Evolutionary conservation across 2,797 vertebrate species (phyloP).

Genomic region (Mionectes olivaceus): DNA sequence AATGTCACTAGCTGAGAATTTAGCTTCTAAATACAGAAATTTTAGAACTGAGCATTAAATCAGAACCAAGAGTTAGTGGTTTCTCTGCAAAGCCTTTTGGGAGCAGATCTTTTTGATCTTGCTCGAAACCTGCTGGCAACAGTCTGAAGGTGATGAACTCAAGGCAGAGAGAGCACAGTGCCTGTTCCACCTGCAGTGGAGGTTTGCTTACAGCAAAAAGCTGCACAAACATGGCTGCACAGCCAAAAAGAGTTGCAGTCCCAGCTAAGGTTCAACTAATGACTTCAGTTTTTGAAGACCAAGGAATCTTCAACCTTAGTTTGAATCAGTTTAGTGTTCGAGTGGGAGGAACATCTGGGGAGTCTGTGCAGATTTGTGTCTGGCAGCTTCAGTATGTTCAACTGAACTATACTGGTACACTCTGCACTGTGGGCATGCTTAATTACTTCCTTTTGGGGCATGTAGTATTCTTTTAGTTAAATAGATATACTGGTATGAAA

Average conservation of each 20-base stretch:
- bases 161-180: not conserved
- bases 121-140: not conserved
- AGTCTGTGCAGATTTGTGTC: not conserved
- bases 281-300: not conserved
- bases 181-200: not conserved
- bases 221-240: not conserved
- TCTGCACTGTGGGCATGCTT: not conserved
- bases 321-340: not conserved
- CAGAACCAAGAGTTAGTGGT: not conserved
- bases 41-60: not conserved
- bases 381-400: not conserved
- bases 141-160: not conserved
- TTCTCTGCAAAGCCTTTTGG: not conserved
- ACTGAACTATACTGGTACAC: not conserved
- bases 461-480: not conserved
- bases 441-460: not conserved
- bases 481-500: not conserved
- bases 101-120: not conserved
- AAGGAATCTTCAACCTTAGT: not conserved
- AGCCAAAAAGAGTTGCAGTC: not conserved
- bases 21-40: not conserved
- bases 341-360: not conserved
- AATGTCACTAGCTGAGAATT: not conserved
- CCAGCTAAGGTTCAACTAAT: not conserved
- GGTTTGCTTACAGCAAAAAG: not conserved